phyloP scores from a whole-genome alignment of 1,140 invertebrate species.

The Polypedilum vanderplanki region DNA sequence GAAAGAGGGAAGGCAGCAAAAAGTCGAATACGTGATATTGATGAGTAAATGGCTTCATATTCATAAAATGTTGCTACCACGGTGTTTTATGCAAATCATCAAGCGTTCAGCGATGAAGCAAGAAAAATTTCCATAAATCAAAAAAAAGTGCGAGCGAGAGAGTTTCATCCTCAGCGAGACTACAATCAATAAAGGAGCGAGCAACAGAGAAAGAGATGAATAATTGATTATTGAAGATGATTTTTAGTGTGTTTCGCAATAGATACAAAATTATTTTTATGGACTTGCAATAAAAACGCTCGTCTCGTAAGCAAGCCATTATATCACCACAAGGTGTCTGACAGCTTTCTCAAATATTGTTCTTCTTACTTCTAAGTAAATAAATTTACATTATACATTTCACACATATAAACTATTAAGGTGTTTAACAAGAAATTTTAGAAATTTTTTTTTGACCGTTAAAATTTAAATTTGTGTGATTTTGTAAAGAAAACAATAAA shows the following conservation, averaged over 20 bases:
- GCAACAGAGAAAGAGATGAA: background rate
- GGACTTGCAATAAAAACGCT: background rate
- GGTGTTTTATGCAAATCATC: slow-evolving; percentile 5
- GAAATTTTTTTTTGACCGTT: too few relatives aligned
- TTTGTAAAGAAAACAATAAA: too few relatives aligned
- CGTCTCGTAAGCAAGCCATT: background rate
- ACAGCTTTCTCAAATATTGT: slow-evolving; percentile 18
- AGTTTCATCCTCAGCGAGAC: background rate
- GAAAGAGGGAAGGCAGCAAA: too few relatives aligned
- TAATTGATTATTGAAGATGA: slow-evolving; percentile 19
- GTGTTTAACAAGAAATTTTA: too few relatives aligned
- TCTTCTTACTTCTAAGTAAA: too few relatives aligned
- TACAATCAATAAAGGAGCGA: background rate
- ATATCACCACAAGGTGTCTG: slow-evolving; percentile 5
- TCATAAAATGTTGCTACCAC: slow-evolving; percentile 15
- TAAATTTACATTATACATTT: too few relatives aligned
- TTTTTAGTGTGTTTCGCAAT: background rate
- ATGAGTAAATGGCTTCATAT: slow-evolving; percentile 18
- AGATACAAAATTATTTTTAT: background rate
- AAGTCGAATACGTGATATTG: background rate
- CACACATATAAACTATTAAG: too few relatives aligned
- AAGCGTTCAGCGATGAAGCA: background rate
- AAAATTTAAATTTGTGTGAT: too few relatives aligned
- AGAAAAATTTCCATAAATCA: slow-evolving; percentile 13
- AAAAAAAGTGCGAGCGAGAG: background rate